Evolutionary conservation across 2,797 vertebrate species (phyloP), one percentile per base, ranked within the genome.

Genomic region (Xyrichtys novacula): DNA sequence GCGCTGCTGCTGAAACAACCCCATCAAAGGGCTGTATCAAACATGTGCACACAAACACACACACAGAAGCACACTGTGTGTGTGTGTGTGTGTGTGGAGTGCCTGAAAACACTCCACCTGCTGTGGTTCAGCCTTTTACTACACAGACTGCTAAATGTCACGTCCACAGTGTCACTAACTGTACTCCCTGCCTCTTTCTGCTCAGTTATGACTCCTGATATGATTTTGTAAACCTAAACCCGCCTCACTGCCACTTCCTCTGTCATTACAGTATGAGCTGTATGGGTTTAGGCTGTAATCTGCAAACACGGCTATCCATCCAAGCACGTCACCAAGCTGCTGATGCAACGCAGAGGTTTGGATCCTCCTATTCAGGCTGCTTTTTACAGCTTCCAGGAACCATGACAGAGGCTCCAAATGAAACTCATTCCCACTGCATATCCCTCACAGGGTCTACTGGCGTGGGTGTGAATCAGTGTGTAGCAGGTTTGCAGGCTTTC

Each of bases 401-500:
- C 5, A 10, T 71, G 71, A 67, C 71, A 71, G 55, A 28, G 20
- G 55, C 43, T 69, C 28, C 46, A 19, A 4, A 49, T 31, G 64
- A 78, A 58, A 20, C 65, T 73, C 71, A 78, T 87, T 83, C 6
- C 25, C 77, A 78, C 69, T 77, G 63, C 60, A 80, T 70, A 63
- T 63, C 69, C 25, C 46, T 71, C 31, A 22, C 16, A 1, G 46
- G 26, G 44, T 56, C n/a, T 6, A 7, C 2, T 1, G 1, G 32
- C 65, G 29, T 52, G 38, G n/a, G 50, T 34, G 22, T 23, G 9
- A 7, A n/a, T 3, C 7, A 14, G 31, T 4, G 19, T 56, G 55
- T 26, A 9, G 22, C 29, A 31, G 44, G 36, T 56, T 49, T 36
- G 5, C 4, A 38, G 23, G 14, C 14, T 10, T n/a, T 15, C 7